Conservation (phyloP, 2,888 invertebrate species). For the Agriotes lineatus region DNA sequence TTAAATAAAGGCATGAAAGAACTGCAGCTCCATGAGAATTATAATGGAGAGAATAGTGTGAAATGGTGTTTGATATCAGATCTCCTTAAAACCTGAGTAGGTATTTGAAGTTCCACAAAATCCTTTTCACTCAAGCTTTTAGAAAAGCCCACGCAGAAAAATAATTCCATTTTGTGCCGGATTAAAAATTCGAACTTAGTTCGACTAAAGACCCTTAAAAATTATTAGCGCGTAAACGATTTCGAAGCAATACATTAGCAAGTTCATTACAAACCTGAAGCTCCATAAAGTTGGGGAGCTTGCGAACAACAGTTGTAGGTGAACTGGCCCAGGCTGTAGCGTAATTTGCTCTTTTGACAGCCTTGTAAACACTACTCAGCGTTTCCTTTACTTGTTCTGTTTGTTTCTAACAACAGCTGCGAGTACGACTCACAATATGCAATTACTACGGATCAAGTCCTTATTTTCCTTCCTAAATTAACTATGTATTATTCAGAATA, state of each 20-base stretch:
- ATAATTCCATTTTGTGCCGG: too few relatives aligned
- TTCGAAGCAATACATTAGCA: neutral
- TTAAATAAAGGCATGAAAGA: too few relatives aligned
- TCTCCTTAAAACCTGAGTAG: too few relatives aligned
- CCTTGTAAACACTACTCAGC: constrained; percentile 19
- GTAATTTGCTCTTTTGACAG: constrained; percentile 32
- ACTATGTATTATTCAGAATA: constrained; percentile 12
- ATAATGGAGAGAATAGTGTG: too few relatives aligned
- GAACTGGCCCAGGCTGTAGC: constrained; percentile 18
- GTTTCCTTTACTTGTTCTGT: constrained; percentile 29
- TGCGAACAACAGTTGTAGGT: constrained; percentile 12
- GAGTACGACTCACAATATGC: constrained; percentile 16
- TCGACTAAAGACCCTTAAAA: too few relatives aligned
- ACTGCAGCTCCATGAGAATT: too few relatives aligned
- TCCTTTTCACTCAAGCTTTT: too few relatives aligned
- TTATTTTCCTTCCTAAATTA: constrained; percentile 20
- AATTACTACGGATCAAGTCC: constrained; percentile 13
- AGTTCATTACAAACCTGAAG: neutral
- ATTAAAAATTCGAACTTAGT: too few relatives aligned
- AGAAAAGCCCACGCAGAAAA: too few relatives aligned
- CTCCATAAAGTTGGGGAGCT: neutral
- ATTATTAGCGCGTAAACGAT: too few relatives aligned
- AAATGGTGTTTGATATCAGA: too few relatives aligned
- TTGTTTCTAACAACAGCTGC: constrained; percentile 20
- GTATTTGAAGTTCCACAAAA: too few relatives aligned